These are phyloP conservation scores for Epistrophe eligans DNA, from an alignment of 2,888 invertebrate genomes.

Conservation along the genomic window DNA sequence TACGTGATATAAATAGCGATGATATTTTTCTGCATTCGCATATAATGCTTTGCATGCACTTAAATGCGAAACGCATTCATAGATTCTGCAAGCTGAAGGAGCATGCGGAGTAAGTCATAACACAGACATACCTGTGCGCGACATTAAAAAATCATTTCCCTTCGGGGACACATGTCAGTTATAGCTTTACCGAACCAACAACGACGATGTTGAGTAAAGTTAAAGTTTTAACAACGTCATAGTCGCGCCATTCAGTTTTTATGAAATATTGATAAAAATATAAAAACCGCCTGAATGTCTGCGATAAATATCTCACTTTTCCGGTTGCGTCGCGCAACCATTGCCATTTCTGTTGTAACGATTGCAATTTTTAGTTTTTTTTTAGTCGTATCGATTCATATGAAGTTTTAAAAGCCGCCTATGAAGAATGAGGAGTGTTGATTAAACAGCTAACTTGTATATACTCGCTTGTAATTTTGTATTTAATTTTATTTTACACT, in stretches of 20 bases:
- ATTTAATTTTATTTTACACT: background rate
- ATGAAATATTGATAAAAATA: constrained; percentile 22
- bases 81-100: background rate
- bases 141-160: constrained; percentile 50
- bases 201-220: background rate
- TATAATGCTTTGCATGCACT: constrained; percentile 17
- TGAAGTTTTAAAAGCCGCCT: constrained; percentile 24
- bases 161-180: constrained; percentile 29
- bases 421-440: constrained; percentile 36
- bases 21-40: constrained; percentile 23
- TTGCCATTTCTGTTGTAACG: background rate
- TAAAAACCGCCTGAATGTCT: constrained; percentile 54
- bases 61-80: constrained; percentile 15
- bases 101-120: background rate
- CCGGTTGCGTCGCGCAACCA: constrained; percentile 43
- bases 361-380: background rate
- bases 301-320: constrained; percentile 68
- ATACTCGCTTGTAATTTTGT: constrained; percentile 15
- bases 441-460: constrained; percentile 26
- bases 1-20: constrained; percentile 40
- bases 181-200: background rate
- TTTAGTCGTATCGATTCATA: constrained; percentile 20
- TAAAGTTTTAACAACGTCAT: constrained; percentile 44
- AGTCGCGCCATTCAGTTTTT: constrained; percentile 33
- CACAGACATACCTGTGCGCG: constrained; percentile 25